Evolutionary conservation across 1,140 invertebrate genomes (phyloP), one percentile per base, ranked within the genome.

Genomic region (Cydia splendana): DNA sequence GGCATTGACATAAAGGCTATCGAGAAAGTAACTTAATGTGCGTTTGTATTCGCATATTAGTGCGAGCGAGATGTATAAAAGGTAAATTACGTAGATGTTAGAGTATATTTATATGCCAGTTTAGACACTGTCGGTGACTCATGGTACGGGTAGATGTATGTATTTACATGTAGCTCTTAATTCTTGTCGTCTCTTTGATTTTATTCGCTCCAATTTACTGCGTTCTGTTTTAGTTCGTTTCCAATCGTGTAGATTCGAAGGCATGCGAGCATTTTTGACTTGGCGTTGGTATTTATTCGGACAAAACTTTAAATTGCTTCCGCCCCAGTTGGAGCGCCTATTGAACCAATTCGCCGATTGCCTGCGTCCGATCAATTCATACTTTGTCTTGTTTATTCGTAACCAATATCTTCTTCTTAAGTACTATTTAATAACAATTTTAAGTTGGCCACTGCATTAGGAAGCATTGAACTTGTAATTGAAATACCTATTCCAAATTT

Each of bases 221-320:
- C 53, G 51, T 76, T 57, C 78, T 76, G 80, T 76, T 83, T 83
- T 79, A 83, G 82, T 84, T 76, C 78, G 76, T 82, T 78, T 76
- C 76, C 77, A 79, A 74, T 84, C 77, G 76, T 74, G 76, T 84
- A 82, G 77, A 81, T 62, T 84, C 65, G 34, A 77, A 81, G 76
- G 79, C 79, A 82, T 82, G 76, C 77, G 76, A 79, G 77, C 80
- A 85, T 88, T 90, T 88, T 89, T 90, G 87, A 88, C 84, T 89
- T 85, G 83, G 81, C 82, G 81, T 71, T 20, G 67, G 34, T 88
- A 91, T 89, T 89, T 91, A 89, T 91, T 89, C 82, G 84, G 82
- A 76, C 88, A 88, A 90, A 91, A 91, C 88, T 91, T 91, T 91
- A 90, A 91, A 91, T 91, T 91, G 86, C 86, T 85, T 89, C 80